phyloP scores from a whole-genome alignment of 2,113 vertebrate species.

The Stercorarius parasiticus region DNA sequence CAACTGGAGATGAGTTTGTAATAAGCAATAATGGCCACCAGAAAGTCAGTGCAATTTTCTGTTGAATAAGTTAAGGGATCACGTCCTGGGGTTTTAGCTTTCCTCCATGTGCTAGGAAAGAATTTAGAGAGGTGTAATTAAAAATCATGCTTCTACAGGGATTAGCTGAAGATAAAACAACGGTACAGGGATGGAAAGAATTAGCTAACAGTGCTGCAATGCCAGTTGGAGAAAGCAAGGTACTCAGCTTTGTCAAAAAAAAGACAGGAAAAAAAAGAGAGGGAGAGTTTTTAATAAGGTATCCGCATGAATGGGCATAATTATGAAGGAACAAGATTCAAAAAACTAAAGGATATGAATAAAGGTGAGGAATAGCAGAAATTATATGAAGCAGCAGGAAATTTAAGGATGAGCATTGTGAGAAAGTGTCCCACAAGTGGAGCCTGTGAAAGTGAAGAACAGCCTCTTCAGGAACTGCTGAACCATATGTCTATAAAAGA shows the following conservation, averaged over 20 bases:
- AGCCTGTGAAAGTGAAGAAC: conserved; percentile 1
- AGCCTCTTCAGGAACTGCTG: not conserved
- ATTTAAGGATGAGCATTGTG: not conserved
- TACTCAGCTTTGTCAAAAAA: not conserved
- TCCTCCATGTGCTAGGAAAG: not conserved
- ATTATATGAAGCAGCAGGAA: not conserved
- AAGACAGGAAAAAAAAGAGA: not conserved
- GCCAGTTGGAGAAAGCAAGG: not conserved
- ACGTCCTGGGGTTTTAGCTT: not conserved
- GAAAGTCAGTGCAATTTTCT: not conserved
- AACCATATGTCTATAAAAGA: not conserved
- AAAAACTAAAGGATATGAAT: not conserved
- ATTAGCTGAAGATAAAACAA: not conserved
- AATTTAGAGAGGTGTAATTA: conserved; percentile 15
- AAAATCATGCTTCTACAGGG: not conserved
- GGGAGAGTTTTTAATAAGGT: not conserved
- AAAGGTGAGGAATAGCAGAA: not conserved
- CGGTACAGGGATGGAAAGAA: not conserved
- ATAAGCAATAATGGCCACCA: not conserved
- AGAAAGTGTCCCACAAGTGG: not conserved
- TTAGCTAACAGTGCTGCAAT: not conserved
- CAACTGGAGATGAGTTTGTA: not conserved
- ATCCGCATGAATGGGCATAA: not conserved
- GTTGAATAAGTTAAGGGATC: not conserved
- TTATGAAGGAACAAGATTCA: not conserved